Conservation (phyloP, 2,888 invertebrate genomes). For the Trisateles emortualis region DNA sequence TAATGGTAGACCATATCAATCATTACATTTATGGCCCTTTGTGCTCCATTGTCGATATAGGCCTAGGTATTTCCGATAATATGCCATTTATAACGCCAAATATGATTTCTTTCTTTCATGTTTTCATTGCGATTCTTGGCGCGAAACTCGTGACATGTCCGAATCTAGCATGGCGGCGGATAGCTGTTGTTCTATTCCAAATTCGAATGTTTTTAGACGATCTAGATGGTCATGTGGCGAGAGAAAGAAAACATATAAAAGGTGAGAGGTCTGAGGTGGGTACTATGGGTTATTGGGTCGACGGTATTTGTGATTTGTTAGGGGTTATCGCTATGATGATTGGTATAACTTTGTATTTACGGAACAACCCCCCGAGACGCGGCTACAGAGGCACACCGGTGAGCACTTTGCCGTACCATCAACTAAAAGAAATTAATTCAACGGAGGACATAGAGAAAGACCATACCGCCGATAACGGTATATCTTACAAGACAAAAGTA, state of each 20-base stretch:
- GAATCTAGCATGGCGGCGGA: slow-evolving; percentile 89
- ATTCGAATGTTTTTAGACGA: slow-evolving; percentile 94
- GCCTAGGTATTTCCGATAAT: slow-evolving; percentile 88
- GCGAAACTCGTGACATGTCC: slow-evolving; percentile 92
- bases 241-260: slow-evolving; percentile 90
- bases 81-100: slow-evolving; percentile 91
- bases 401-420: slow-evolving; percentile 84
- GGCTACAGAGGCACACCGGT: slow-evolving; percentile 89
- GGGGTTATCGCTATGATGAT: slow-evolving; percentile 91
- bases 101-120: slow-evolving; percentile 93
- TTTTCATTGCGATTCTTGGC: slow-evolving; percentile 91
- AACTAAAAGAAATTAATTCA: slow-evolving; percentile 76
- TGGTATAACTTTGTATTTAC: slow-evolving; percentile 90
- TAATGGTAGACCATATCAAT: slow-evolving; percentile 94
- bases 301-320: slow-evolving; percentile 93
- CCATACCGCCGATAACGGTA: slow-evolving; percentile 78
- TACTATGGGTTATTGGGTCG: slow-evolving; percentile 92
- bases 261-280: slow-evolving; percentile 94
- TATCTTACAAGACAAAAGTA: slow-evolving; percentile 90
- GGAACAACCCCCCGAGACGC: slow-evolving; percentile 90
- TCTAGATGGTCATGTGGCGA: slow-evolving; percentile 94
- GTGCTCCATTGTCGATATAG: slow-evolving; percentile 90
- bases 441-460: slow-evolving; percentile 81
- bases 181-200: slow-evolving; percentile 93
- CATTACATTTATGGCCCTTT: slow-evolving; percentile 94